These are phyloP conservation scores for Anolis apletophallus DNA, from an alignment of 2,797 vertebrate genomes.

Conservation along the genomic window DNA sequence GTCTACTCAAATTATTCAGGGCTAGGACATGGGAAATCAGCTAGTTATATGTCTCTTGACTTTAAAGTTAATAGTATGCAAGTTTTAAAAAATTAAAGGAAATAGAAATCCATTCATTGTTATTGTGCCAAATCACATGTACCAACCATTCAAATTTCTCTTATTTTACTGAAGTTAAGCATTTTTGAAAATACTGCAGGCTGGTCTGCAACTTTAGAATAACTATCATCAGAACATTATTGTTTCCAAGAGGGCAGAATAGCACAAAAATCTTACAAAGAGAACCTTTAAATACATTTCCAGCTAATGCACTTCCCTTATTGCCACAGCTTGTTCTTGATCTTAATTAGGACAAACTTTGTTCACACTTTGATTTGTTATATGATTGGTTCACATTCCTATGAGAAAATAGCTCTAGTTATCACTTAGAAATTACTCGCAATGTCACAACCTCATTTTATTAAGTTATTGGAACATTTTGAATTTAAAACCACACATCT, in stretches of 20 bases:
- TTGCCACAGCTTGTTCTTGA: neutral
- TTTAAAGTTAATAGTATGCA: neutral
- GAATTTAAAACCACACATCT: too few relatives aligned
- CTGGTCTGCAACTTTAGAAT: neutral
- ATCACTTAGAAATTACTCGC: neutral
- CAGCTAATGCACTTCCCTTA: neutral
- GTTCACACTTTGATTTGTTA: neutral
- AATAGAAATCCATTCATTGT: neutral
- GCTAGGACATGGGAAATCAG: neutral
- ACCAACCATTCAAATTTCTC: neutral
- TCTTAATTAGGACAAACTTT: neutral
- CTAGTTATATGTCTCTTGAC: neutral
- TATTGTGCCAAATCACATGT: neutral
- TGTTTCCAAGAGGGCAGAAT: neutral
- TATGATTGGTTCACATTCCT: neutral
- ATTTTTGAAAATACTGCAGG: neutral
- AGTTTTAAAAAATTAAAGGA: neutral
- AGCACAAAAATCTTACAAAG: neutral
- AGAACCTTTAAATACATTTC: neutral
- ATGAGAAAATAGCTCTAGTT: neutral
- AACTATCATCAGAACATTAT: neutral
- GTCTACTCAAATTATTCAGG: neutral
- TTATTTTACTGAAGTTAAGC: neutral
- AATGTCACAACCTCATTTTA: neutral
- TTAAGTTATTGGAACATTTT: too few relatives aligned